Evolutionary conservation across 35 echinoderm and acorn worm species (phyloP).

Genomic region (Lytechinus variegatus): DNA sequence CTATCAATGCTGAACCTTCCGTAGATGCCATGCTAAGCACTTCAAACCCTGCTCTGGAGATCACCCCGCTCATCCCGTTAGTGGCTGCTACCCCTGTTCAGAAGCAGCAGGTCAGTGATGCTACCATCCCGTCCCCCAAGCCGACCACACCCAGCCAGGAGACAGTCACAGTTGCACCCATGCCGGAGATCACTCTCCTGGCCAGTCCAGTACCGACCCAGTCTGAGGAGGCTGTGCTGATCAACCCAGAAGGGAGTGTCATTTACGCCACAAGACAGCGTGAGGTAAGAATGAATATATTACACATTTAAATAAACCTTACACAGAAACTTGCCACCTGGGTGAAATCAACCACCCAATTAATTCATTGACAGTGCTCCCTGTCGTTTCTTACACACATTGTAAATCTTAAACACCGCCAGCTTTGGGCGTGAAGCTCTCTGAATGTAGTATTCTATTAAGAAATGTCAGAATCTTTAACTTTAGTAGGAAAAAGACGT

Average conservation of each 20-base stretch:
- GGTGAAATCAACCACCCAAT: too few relatives aligned
- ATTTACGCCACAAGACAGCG: constrained; percentile 42
- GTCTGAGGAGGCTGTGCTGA: constrained; percentile 14
- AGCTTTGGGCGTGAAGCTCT: too few relatives aligned
- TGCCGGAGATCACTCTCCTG: constrained; percentile 47
- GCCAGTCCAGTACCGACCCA: background rate
- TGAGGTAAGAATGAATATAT: constrained; percentile 4
- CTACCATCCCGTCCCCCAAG: background rate
- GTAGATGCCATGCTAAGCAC: constrained; percentile 75
- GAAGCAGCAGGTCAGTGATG: background rate
- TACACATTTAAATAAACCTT: too few relatives aligned
- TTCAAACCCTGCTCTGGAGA: constrained; percentile 76
- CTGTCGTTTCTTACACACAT: too few relatives aligned
- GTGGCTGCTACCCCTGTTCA: constrained; percentile 56
- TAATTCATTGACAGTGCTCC: too few relatives aligned
- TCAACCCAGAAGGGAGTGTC: constrained; percentile 56
- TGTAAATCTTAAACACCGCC: too few relatives aligned
- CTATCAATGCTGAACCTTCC: constrained; percentile 40
- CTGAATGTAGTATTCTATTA: too few relatives aligned
- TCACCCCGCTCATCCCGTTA: constrained; percentile 74
- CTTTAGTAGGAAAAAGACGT: too few relatives aligned
- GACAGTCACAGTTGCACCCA: constrained; percentile 26
- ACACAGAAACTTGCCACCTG: too few relatives aligned
- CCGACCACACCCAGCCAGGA: background rate
- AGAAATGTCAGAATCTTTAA: too few relatives aligned